These are phyloP conservation scores for Macrocentrus cingulum DNA, from an alignment of 1,140 invertebrate genomes.

Conservation along the genomic window DNA sequence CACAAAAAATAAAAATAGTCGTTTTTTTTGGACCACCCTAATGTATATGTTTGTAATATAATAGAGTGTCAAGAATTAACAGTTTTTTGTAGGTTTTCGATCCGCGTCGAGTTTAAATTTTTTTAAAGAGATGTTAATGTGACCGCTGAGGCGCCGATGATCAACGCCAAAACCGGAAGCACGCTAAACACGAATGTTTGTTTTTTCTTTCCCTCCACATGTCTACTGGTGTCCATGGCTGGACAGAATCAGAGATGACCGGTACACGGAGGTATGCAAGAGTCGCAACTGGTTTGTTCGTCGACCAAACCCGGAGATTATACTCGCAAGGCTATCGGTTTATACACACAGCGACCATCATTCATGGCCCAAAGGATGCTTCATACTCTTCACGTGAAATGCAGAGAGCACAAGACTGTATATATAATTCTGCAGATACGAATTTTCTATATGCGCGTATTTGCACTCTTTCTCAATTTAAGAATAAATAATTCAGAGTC, in stretches of 20 bases:
- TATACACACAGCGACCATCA: slow-evolving; percentile 18
- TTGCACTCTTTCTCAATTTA: background rate
- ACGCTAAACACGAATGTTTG: background rate
- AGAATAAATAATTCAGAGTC: background rate
- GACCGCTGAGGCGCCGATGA: background rate
- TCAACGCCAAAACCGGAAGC: background rate
- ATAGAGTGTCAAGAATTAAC: no score
- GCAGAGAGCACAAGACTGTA: background rate
- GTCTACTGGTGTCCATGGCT: slow-evolving; percentile 1
- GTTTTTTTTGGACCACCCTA: no score
- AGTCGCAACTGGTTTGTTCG: slow-evolving; percentile 19
- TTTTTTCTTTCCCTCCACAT: background rate
- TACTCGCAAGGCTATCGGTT: slow-evolving; percentile 22
- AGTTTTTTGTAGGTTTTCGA: no score
- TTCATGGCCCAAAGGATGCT: slow-evolving; percentile 19
- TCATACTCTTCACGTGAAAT: background rate
- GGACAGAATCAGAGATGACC: slow-evolving; percentile 28
- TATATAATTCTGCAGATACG: background rate
- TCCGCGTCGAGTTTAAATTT: no score
- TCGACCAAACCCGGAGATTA: slow-evolving; percentile 6
- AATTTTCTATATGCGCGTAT: background rate
- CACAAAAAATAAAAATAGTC: no score
- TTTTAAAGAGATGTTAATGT: background rate
- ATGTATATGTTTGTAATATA: no score
- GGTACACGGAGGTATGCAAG: slow-evolving; percentile 24